Evolutionary conservation across 2,888 invertebrate genomes (phyloP), one percentile per base, ranked within the genome.

Genomic region (Hemaris fuciformis): DNA sequence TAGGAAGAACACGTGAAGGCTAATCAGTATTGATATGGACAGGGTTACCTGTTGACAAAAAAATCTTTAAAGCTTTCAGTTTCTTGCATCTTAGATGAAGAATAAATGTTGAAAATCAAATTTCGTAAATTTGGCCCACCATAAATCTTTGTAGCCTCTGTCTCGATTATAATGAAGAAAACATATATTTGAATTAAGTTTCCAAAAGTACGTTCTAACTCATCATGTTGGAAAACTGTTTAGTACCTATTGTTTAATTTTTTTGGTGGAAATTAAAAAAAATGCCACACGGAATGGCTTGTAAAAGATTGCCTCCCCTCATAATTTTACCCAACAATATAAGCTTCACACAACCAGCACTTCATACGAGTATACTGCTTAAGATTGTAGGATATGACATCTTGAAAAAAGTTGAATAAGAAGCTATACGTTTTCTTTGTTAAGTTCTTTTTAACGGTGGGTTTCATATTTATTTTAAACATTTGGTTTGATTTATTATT

Each of bases 1-100:
- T 90, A 98, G 94, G 95, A 98, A 98, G 96, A 98, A 98, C 95
- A 98, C 98, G 88, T 98, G 98, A 88, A 98, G 95, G 84, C 98
- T 98, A 88, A 98, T 96, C 85, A 98, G 94, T 91, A 98, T 98
- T 82, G 97, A 98, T 91, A 98, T 98, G 81, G 98, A 98, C 86
- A 99, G 95, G 87, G 98, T 98, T 91, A 99, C 99, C 53, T 53
- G 53, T 53, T 18, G 53, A 53, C 53, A 53, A 53, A 10, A n/a
- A n/a, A n/a, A n/a, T n/a, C n/a, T n/a, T 38, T n/a, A n/a, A 5
- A 38, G n/a, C 3, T 38, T n/a, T n/a, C n/a, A n/a, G n/a, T n/a
- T n/a, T n/a, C n/a, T n/a, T n/a, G n/a, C n/a, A n/a, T n/a, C n/a
- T n/a, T n/a, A n/a, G n/a, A n/a, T n/a, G n/a, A n/a, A n/a, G n/a